phyloP scores from a whole-genome alignment of 2,797 vertebrate species.

The Enteromius fasciolatus region DNA sequence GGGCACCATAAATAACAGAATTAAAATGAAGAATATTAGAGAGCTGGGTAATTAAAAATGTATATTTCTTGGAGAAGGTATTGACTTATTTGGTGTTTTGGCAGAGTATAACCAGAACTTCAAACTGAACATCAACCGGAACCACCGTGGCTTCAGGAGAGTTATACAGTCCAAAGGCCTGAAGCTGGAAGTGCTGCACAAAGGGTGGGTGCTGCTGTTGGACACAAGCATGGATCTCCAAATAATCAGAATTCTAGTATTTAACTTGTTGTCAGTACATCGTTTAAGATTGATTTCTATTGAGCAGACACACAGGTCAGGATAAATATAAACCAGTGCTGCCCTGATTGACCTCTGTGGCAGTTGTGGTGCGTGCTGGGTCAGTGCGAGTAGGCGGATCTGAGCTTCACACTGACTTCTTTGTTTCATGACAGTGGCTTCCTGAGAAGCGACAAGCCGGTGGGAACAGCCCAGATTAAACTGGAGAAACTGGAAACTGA shows the following conservation, averaged over 20 bases:
- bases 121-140: constrained; percentile 91
- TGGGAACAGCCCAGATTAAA: constrained; percentile 90
- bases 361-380: not conserved
- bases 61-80: not conserved
- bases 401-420: constrained; percentile 23
- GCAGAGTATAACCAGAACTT: constrained; percentile 94
- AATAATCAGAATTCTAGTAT: not conserved
- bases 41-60: not conserved
- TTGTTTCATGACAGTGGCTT: constrained; percentile 73
- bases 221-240: not conserved
- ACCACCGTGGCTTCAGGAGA: constrained; percentile 90
- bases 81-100: not conserved
- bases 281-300: not conserved
- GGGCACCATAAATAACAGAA: not conserved
- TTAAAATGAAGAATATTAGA: not conserved
- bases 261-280: not conserved
- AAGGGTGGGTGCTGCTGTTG: constrained; percentile 82
- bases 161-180: constrained; percentile 90
- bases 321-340: not conserved
- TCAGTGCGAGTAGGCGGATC: constrained; percentile 21
- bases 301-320: not conserved
- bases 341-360: constrained; percentile 2
- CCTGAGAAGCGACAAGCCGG: constrained; percentile 91
- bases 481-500: constrained; percentile 91
- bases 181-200: constrained; percentile 96